These are phyloP conservation scores for Reinhardtius hippoglossoides DNA, from an alignment of 2,113 vertebrate genomes.

Conservation along the genomic window DNA sequence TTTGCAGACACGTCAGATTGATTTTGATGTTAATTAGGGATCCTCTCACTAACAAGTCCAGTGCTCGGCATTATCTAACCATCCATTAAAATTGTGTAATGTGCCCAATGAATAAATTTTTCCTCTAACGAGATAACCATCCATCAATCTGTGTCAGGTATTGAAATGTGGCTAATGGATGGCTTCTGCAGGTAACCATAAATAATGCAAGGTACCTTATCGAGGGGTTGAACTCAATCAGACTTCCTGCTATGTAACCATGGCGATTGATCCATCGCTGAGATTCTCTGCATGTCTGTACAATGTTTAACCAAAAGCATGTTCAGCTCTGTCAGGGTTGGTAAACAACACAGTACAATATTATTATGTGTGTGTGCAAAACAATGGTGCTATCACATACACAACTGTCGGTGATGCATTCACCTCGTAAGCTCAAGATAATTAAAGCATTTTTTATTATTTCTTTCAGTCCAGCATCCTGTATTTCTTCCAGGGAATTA, in stretches of 20 bases:
- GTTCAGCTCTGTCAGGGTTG: neutral
- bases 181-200: constrained; percentile 58
- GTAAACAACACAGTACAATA: neutral
- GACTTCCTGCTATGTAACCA: constrained; percentile 15
- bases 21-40: constrained; percentile 73
- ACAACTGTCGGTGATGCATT: neutral
- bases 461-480: neutral
- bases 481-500: too few relatives aligned
- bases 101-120: constrained; percentile 65
- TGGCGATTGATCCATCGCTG: constrained; percentile 48
- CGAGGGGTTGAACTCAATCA: constrained; percentile 49
- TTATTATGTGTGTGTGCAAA: neutral
- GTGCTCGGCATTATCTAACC: constrained; percentile 70
- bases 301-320: constrained; percentile 19
- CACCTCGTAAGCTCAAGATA: neutral
- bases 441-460: neutral
- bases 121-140: constrained; percentile 72
- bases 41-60: constrained; percentile 56
- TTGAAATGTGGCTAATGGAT: constrained; percentile 75
- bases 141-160: constrained; percentile 70
- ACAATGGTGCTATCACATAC: neutral
- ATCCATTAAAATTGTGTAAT: constrained; percentile 73
- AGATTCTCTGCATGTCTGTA: constrained; percentile 20
- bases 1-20: constrained; percentile 52
- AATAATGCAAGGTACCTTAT: constrained; percentile 71